Evolutionary conservation across 2,797 vertebrate species (phyloP).

Genomic region (Microctenopoma lineatum): DNA sequence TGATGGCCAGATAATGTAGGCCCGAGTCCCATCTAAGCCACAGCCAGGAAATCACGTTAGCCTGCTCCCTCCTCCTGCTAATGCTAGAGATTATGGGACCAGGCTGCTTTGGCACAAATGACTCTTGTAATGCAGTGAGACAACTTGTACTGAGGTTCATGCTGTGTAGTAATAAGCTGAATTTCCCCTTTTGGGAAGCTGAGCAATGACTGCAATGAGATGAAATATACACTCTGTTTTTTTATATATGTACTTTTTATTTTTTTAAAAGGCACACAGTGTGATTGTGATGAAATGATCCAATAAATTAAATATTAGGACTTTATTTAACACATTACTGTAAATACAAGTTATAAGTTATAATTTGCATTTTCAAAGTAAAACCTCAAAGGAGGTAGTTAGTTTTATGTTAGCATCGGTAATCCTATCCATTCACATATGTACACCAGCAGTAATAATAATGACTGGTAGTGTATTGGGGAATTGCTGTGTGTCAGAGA

Average conservation of each 20-base stretch:
- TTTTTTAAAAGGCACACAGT: not conserved
- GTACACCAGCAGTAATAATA: not conserved
- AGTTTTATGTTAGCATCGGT: not conserved
- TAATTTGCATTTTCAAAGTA: not conserved
- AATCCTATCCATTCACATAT: not conserved
- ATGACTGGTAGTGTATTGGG: too few species aligned
- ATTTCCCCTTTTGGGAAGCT: slow-evolving; percentile 24
- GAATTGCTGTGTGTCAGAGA: too few species aligned
- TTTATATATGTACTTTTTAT: not conserved
- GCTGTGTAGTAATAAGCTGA: slow-evolving; percentile 32
- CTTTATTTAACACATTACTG: not conserved
- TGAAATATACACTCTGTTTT: slow-evolving; percentile 9
- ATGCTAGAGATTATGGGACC: slow-evolving; percentile 56
- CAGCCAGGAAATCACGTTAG: slow-evolving; percentile 71
- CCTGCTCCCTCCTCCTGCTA: slow-evolving; percentile 34
- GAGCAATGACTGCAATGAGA: slow-evolving; percentile 8
- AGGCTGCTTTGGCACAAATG: slow-evolving; percentile 43
- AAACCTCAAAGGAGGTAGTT: not conserved
- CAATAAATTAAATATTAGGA: not conserved
- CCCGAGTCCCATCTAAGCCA: slow-evolving; percentile 55
- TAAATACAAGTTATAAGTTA: not conserved
- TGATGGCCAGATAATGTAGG: slow-evolving; percentile 72
- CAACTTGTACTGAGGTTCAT: slow-evolving; percentile 33
- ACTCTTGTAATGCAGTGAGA: slow-evolving; percentile 35
- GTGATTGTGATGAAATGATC: slow-evolving; percentile 4